Evolutionary conservation across 2,113 vertebrate species (phyloP), one percentile per base, ranked within the genome.

Genomic region (Vicugna pacos): DNA sequence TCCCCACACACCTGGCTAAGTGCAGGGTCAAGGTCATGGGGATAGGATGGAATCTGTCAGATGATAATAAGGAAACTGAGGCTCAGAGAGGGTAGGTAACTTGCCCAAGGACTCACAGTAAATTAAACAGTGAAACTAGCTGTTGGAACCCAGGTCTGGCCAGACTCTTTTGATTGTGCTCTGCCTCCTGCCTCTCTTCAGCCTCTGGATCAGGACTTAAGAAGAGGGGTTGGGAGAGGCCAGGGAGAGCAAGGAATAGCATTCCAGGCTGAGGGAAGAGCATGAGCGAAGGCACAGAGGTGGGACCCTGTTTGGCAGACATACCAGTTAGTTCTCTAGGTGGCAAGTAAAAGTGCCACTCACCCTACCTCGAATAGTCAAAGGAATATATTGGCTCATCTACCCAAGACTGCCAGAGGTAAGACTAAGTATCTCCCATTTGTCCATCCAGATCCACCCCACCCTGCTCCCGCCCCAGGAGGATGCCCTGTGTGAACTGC

Each of bases 351-450:
- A 52, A 24, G 56, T 38, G 17, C 82, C 22, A 4, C 26, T 64
- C 62, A 13, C 35, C 28, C 24, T 4, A 8, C 75, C 14, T 19
- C 1, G 1, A 58, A 7, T 19, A n/a, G n/a, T 11, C 60, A 32
- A 35, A 35, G 35, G 38, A 30, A 35, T 8, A 2, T 2, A 46
- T 1, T 12, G n/a, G 69, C 24, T 64, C 12, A 5, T 8, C 10
- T 10, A 56, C 38, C 28, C 9, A 6, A 82, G 58, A 15, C 7
- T 2, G 50, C 20, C 73, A 64, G 38, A 67, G 38, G 14, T 0
- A 54, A 38, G 32, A 15, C 76, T 0, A 1, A 30, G 2, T 0
- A 24, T 11, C 72, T 56, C 19, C 42, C 24, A 2, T 2, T 2
- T 6, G 11, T 35, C 15, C 65, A 42, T 24, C 50, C 52, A 8